Base-by-base conservation (phyloP, 1,140 invertebrate species). In the Branchinecta lynchi region DNA sequence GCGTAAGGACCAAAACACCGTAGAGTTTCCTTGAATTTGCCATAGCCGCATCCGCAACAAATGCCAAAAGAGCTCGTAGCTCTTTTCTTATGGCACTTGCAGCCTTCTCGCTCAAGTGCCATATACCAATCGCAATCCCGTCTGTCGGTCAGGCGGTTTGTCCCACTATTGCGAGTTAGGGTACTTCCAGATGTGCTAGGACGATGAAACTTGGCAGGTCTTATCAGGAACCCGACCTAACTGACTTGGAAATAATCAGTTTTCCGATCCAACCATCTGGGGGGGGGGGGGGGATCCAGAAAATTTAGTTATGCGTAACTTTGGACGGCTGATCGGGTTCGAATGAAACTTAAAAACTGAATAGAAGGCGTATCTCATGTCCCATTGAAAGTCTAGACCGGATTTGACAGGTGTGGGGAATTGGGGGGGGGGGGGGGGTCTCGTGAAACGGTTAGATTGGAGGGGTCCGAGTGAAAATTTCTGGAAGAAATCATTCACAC, bases 161-260 rank as follows among this genome's bases (percentile, higher is more conserved):
- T n/a, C 9, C 9, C n/a, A n/a, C 46, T 51, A 9, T 51, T 9
- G 46, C n/a, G 46, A 51, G 46, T 51, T 51, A n/a, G 9, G 46
- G 46, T 51, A n/a, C 46, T 51, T 51, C 46, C n/a, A n/a, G 46
- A 51, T n/a, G 46, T 51, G 46, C 46, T 51, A 51, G 46, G 46
- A 51, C 46, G 46, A 51, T 51, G n/a, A 51, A 51, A 51, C 9
- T 51, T 51, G n/a, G 46, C n/a, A 51, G 46, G 46, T n/a, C n/a
- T 9, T 51, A n/a, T 51, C n/a, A 51, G n/a, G n/a, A n/a, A 51
- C 46, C 46, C n/a, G 46, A 9, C 9, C 46, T 9, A 51, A 51
- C n/a, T 51, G 46, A 51, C n/a, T 51, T 51, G n/a, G n/a, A 9
- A 51, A 51, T n/a, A 51, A n/a, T 51, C 46, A 9, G 9, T 51